A percentile compares a stretch with the other conserved stretches of the same genome.
Evolutionary conservation across 2,888 invertebrate genomes (phyloP).

Genomic region (Fissipunctia ypsillon): DNA sequence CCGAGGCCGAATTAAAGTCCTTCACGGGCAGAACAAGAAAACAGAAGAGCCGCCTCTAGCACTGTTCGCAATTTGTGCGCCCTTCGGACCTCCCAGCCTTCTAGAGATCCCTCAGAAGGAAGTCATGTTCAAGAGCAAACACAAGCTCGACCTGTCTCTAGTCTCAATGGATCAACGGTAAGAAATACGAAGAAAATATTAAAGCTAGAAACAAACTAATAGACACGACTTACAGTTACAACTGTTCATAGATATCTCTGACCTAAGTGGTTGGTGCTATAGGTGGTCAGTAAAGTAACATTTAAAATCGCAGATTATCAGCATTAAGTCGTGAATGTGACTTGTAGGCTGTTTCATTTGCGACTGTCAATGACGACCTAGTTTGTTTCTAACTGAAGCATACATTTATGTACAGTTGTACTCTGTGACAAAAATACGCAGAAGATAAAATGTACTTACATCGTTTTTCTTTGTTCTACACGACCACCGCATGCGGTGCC

Average conservation of each 20-base stretch:
- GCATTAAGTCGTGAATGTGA: too few relatives aligned
- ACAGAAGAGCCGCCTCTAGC: constrained; percentile 98
- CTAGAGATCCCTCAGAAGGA: constrained; percentile 99
- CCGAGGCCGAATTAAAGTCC: constrained; percentile 98
- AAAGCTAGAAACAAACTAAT: background rate
- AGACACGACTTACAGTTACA: background rate
- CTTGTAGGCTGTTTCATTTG: too few relatives aligned
- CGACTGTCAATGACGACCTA: background rate
- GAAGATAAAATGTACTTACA: background rate
- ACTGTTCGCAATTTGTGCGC: constrained; percentile 99
- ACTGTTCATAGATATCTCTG: too few relatives aligned
- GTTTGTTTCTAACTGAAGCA: background rate
- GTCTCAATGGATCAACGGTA: constrained; percentile 99
- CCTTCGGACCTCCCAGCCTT: constrained; percentile 99
- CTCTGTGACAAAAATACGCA: background rate
- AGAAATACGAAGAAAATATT: constrained; percentile 27
- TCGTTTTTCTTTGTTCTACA: background rate
- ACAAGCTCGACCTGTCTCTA: constrained; percentile 98
- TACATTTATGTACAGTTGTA: too few relatives aligned
- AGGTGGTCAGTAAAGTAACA: too few relatives aligned
- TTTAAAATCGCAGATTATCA: too few relatives aligned
- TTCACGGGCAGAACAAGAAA: constrained; percentile 99
- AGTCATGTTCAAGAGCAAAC: constrained; percentile 99
- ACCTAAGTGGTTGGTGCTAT: too few relatives aligned
- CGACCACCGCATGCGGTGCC: background rate